Percentiles rank a stretch among this genome's conserved stretches.
These are phyloP conservation scores for Lomographa bimaculata DNA, from an alignment of 2,888 invertebrate species.

Conservation along the genomic window DNA sequence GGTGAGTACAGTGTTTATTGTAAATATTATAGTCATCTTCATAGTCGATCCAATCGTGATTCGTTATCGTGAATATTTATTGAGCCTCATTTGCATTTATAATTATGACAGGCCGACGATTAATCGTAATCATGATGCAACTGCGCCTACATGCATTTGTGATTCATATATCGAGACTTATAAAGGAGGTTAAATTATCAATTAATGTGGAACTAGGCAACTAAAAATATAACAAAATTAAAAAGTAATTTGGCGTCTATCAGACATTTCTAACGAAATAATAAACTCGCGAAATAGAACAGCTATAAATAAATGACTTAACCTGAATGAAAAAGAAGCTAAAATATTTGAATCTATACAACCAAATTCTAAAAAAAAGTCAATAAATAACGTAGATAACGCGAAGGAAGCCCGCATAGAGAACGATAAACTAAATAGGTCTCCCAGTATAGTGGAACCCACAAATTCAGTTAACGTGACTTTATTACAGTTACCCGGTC, in stretches of 20 bases:
- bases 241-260: no score
- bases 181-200: constrained; percentile 19
- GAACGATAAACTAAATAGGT: constrained; percentile 45
- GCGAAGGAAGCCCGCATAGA: constrained; percentile 42
- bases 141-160: constrained; percentile 24
- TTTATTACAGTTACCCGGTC: constrained; percentile 48
- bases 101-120: constrained; percentile 47
- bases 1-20: constrained; percentile 64
- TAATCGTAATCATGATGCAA: constrained; percentile 38
- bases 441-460: constrained; percentile 43
- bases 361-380: constrained; percentile 27
- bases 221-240: no score
- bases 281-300: no score
- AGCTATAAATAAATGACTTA: no score
- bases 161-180: constrained; percentile 17
- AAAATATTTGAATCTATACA: not conserved
- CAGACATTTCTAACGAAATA: no score
- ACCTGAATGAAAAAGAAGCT: no score
- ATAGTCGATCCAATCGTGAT: constrained; percentile 35
- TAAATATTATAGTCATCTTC: constrained; percentile 22
- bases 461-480: constrained; percentile 59
- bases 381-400: constrained; percentile 32
- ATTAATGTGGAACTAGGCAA: constrained; percentile 16
- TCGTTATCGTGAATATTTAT: constrained; percentile 57
- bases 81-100: constrained; percentile 47